A percentile compares a stretch with the other conserved stretches of the same genome.
phyloP scores from a whole-genome alignment of 2,797 vertebrate species.

The Malacoctenus gilli region DNA sequence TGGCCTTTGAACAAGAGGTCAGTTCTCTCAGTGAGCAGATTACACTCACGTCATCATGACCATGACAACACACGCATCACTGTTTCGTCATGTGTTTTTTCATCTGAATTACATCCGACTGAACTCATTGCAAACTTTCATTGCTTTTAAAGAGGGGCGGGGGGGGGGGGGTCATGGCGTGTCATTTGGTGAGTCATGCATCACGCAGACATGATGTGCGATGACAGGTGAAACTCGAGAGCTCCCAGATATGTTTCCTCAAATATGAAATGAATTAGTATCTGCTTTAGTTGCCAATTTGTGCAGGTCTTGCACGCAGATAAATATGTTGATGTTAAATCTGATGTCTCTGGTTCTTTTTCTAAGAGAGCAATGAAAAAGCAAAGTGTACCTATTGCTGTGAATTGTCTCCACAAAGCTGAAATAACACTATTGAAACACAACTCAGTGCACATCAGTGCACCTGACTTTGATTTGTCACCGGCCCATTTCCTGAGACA shows the following conservation, averaged over 20 bases:
- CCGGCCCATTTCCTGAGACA: slow-evolving; percentile 16
- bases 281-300: not conserved
- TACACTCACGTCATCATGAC: slow-evolving; percentile 9
- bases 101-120: not conserved
- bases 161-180: not conserved
- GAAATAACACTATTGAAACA: not conserved
- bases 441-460: slow-evolving; percentile 27
- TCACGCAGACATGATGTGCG: not conserved
- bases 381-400: slow-evolving; percentile 13
- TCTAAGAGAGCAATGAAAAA: not conserved
- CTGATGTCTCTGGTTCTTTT: too few species aligned
- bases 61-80: slow-evolving; percentile 3
- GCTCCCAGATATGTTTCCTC: not conserved
- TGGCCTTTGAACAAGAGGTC: slow-evolving; percentile 58
- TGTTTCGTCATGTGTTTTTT: slow-evolving; percentile 3
- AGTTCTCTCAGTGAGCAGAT: slow-evolving; percentile 30
- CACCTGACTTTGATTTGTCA: slow-evolving; percentile 19
- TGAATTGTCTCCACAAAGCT: not conserved
- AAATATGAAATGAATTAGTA: not conserved
- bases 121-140: not conserved
- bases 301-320: too few species aligned
- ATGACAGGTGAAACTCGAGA: not conserved
- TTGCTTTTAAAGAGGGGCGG: too few species aligned
- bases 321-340: too few species aligned
- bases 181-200: not conserved